Percentiles rank a stretch among this genome's conserved stretches.
Evolutionary conservation across 1,140 invertebrate species (phyloP).

Genomic region (Metaphire vulgaris): DNA sequence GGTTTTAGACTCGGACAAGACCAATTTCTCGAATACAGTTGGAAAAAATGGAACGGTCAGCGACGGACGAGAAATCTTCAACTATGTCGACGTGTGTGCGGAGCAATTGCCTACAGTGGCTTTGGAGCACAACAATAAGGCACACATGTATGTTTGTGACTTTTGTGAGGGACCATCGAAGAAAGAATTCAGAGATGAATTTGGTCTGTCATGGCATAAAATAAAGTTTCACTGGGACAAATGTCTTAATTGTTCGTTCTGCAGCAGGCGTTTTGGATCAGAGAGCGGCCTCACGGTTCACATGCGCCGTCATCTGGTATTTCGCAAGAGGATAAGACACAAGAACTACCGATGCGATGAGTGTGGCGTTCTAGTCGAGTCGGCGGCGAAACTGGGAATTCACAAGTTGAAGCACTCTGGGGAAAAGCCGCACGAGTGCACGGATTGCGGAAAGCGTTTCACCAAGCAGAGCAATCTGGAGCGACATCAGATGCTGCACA

Average conservation of each 20-base stretch:
- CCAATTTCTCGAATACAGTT: too few species aligned
- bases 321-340: not conserved
- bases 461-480: conserved; percentile 80
- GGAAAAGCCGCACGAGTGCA: conserved; percentile 67
- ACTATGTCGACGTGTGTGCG: too few species aligned
- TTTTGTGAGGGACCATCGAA: not conserved
- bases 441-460: conserved; percentile 20
- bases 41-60: not conserved
- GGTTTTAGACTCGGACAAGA: not conserved
- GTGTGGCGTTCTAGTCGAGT: conserved; percentile 94
- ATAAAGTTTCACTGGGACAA: not conserved
- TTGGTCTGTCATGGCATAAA: not conserved
- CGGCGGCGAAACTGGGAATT: conserved; percentile 90
- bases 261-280: not conserved
- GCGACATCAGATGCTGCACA: conserved; percentile 92
- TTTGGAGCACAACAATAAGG: not conserved
- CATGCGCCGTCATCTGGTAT: not conserved
- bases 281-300: not conserved
- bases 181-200: not conserved
- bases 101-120: not conserved
- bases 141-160: not conserved
- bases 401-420: conserved; percentile 98
- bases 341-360: conserved; percentile 69
- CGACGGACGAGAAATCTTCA: not conserved
- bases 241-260: not conserved